phyloP scores from a whole-genome alignment of 23 tunicate species.

The Halocynthia roretzi region DNA sequence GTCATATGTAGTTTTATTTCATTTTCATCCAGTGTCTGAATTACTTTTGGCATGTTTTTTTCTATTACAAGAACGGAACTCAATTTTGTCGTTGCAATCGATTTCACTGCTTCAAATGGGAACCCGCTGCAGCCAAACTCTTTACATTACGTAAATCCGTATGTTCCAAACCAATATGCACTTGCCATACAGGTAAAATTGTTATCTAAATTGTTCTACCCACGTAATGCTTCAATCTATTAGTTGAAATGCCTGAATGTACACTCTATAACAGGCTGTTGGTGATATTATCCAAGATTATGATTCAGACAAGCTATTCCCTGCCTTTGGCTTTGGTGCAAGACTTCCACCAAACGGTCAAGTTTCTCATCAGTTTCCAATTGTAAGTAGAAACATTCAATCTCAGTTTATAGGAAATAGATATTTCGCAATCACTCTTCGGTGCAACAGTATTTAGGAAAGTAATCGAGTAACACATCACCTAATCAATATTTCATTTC shows the following conservation, averaged over 20 bases:
- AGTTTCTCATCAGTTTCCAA: constrained; percentile 84
- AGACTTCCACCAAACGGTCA: constrained; percentile 85
- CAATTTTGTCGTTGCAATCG: constrained; percentile 90
- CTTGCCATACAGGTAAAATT: constrained; percentile 70
- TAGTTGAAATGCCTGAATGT: too few species aligned
- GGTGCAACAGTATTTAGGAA: neutral
- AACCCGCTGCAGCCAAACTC: constrained; percentile 67
- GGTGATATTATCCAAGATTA: constrained; percentile 85
- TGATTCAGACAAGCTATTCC: constrained; percentile 85
- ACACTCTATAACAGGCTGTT: constrained; percentile 47
- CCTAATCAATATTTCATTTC: too few species aligned
- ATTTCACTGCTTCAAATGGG: constrained; percentile 90
- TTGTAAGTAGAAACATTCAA: constrained; percentile 40
- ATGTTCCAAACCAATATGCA: constrained; percentile 78
- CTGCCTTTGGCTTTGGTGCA: constrained; percentile 94
- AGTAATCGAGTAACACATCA: neutral
- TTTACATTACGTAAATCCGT: constrained; percentile 71
- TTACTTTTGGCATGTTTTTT: neutral
- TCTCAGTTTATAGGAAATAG: too few species aligned
- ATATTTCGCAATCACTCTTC: neutral
- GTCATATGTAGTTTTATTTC: too few species aligned
- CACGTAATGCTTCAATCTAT: too few species aligned
- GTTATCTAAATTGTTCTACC: too few species aligned
- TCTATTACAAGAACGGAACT: constrained; percentile 44
- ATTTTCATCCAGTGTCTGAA: too few species aligned